These are phyloP conservation scores for Barnardius zonarius DNA, from an alignment of 2,113 vertebrate species.

Conservation along the genomic window DNA sequence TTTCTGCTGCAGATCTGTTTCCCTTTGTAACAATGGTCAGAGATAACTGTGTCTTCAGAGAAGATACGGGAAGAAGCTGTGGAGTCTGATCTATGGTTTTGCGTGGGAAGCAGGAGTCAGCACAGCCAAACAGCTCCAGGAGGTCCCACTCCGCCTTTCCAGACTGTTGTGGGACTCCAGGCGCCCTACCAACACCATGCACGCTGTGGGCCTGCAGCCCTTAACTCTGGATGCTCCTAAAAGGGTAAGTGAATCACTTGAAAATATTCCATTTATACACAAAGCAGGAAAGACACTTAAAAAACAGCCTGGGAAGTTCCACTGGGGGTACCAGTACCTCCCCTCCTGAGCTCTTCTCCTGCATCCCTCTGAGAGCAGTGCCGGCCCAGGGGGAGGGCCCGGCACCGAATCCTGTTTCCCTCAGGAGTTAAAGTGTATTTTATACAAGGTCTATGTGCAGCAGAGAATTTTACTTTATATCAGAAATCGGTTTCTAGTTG, in stretches of 20 bases:
- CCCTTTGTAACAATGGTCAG: not conserved
- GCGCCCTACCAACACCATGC: fast-evolving
- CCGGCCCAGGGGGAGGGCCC: not conserved
- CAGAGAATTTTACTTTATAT: not conserved
- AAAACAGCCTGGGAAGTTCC: not conserved
- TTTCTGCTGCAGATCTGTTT: not conserved
- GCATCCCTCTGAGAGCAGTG: not conserved
- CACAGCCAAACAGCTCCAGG: not conserved
- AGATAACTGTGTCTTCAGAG: not conserved
- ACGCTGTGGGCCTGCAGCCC: not conserved
- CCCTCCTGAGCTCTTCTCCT: not conserved
- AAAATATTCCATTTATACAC: not conserved
- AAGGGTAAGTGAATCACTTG: not conserved
- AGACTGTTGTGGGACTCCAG: not conserved
- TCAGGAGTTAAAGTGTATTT: not conserved
- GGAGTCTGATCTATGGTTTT: not conserved
- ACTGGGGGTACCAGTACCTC: not conserved
- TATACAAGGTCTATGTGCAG: not conserved
- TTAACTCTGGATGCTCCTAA: not conserved
- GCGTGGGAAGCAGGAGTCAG: not conserved
- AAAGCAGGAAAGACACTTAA: not conserved
- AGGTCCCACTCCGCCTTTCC: not conserved
- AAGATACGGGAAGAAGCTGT: not conserved
- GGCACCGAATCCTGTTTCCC: not conserved
- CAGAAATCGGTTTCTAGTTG: not conserved